Percentiles rank a stretch among this genome's conserved stretches.
phyloP scores from a whole-genome alignment of 1,140 invertebrate species.

The Calliphora vicina region DNA sequence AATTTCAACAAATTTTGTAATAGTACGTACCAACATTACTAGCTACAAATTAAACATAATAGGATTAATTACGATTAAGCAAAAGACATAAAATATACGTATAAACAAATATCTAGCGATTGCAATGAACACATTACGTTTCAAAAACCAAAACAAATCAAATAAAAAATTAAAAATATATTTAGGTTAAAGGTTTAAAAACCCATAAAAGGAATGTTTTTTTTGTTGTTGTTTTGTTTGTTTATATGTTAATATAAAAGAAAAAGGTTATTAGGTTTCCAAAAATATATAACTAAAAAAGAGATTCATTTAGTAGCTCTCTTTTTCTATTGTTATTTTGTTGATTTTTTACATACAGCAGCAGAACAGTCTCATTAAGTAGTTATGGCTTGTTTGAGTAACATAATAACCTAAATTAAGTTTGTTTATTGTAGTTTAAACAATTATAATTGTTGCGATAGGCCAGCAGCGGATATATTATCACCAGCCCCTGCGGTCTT shows the following conservation, averaged over 20 bases:
- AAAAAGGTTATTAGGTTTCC: background rate
- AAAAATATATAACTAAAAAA: background rate
- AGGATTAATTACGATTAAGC: background rate
- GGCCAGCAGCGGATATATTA: conserved; percentile 86
- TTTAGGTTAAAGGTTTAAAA: background rate
- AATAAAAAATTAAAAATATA: background rate
- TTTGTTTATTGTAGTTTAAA: background rate
- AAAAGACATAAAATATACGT: background rate
- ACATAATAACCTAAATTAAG: background rate
- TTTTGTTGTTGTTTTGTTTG: background rate
- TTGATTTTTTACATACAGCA: too few relatives aligned
- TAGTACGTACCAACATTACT: conserved; percentile 2
- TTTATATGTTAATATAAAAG: background rate
- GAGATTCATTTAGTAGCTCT: background rate
- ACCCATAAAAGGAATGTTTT: background rate
- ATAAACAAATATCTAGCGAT: background rate
- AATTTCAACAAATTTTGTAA: conserved; percentile 6
- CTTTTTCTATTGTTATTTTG: background rate
- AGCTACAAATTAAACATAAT: background rate
- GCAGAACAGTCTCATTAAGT: conserved; percentile 23
- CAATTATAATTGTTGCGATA: conserved; percentile 75
- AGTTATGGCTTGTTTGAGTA: conserved; percentile 8
- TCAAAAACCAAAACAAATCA: background rate
- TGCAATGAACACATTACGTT: background rate
- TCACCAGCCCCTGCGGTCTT: conserved; percentile 89